These are phyloP conservation scores for Amblyjoppa fuscipennis DNA, from an alignment of 2,888 invertebrate species.

Conservation along the genomic window DNA sequence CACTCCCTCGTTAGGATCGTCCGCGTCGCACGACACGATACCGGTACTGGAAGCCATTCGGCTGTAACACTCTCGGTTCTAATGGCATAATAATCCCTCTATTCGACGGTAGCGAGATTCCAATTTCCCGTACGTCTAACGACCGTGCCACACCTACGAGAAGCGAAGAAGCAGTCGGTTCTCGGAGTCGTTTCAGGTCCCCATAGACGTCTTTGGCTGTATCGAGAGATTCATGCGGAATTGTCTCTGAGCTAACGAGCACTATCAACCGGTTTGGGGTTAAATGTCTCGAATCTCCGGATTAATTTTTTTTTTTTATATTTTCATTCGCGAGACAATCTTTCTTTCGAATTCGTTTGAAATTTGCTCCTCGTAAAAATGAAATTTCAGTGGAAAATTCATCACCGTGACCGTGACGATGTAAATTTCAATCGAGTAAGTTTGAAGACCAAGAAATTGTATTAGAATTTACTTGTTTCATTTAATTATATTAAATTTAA, in stretches of 20 bases:
- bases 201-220: neutral
- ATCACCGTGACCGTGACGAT: no score
- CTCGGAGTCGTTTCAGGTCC: neutral
- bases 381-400: no score
- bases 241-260: neutral
- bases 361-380: no score
- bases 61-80: neutral
- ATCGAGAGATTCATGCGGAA: neutral
- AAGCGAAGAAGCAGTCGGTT: neutral
- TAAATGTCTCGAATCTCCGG: no score
- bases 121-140: constrained; percentile 15
- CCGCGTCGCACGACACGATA: neutral
- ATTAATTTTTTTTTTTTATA: no score
- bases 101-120: neutral
- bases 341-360: no score
- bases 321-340: no score
- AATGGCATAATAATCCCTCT: constrained; percentile 4
- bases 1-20: constrained; percentile 5
- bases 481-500: no score
- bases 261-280: neutral
- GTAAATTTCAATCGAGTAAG: no score
- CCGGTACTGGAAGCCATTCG: neutral
- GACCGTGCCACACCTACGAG: neutral
- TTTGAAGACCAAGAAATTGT: no score
- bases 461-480: no score